A percentile compares a stretch with the other conserved stretches of the same genome.
These are phyloP conservation scores for Tonatia bakeri DNA, from an alignment of 2,113 vertebrate species.

Conservation along the genomic window DNA sequence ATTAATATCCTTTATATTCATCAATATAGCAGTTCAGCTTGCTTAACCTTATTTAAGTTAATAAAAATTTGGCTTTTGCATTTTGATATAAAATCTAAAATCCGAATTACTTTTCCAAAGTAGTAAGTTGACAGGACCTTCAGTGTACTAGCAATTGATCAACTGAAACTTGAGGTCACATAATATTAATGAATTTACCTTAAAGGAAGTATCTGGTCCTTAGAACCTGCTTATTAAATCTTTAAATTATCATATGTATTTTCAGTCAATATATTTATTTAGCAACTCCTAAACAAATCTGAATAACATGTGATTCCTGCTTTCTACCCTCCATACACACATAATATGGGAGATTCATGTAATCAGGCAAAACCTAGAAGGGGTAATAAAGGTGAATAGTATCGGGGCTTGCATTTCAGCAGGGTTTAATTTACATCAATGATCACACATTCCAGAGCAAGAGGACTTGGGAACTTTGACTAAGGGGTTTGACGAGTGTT, in stretches of 20 bases:
- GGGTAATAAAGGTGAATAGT: background rate
- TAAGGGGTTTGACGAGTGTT: background rate
- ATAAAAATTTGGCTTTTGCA: background rate
- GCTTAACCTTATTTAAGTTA: conserved; percentile 1
- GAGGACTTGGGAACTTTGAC: background rate
- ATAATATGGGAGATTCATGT: background rate
- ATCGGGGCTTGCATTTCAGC: background rate
- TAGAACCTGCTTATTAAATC: background rate
- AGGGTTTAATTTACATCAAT: background rate
- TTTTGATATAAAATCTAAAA: conserved; percentile 40
- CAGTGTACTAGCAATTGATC: background rate
- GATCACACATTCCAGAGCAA: background rate
- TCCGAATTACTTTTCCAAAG: background rate
- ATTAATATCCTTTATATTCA: background rate
- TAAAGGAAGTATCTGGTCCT: background rate
- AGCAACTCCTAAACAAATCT: background rate
- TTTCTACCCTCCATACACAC: background rate
- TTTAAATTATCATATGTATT: conserved; percentile 1
- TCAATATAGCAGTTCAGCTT: background rate
- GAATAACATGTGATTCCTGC: background rate
- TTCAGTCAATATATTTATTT: background rate
- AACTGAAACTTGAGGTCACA: conserved; percentile 10
- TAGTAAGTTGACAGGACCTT: background rate
- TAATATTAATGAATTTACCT: background rate
- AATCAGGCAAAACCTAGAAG: background rate